Percentiles rank a stretch among this genome's conserved stretches.
Evolutionary conservation across 2,113 vertebrate genomes (phyloP).

Genomic region (Larimichthys polyactis): DNA sequence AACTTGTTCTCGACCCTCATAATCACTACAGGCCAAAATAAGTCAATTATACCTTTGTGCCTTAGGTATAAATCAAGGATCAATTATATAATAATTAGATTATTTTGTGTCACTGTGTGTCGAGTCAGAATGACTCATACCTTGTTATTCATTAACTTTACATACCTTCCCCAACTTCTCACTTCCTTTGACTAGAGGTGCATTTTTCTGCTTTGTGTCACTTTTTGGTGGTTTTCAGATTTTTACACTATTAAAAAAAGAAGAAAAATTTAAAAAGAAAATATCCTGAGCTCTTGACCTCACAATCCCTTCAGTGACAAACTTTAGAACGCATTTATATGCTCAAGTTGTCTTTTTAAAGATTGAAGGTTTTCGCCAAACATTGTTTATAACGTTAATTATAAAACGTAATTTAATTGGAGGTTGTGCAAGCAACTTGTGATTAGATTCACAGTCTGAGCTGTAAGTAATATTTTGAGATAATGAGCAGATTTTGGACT

Average conservation of each 20-base stretch:
- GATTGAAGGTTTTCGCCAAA: background rate
- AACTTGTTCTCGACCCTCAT: background rate
- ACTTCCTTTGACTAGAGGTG: background rate
- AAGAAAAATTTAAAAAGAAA: background rate
- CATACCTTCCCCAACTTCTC: background rate
- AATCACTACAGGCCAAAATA: background rate
- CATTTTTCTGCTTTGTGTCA: background rate
- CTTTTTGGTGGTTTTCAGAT: background rate
- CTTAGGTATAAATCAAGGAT: background rate
- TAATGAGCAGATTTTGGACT: background rate
- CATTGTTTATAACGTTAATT: background rate
- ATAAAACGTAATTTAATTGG: background rate
- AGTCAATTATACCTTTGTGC: background rate
- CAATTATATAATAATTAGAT: background rate
- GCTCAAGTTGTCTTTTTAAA: background rate
- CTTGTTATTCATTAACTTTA: conserved; percentile 7
- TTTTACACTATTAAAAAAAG: background rate
- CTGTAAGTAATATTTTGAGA: background rate
- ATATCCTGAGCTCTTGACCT: background rate
- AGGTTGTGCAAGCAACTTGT: background rate
- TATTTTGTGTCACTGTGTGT: background rate
- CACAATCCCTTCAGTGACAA: background rate
- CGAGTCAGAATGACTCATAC: conserved; percentile 19
- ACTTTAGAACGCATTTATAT: background rate
- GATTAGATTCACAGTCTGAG: background rate